Evolutionary conservation across 2,888 invertebrate species (phyloP).

Genomic region (Sphinx pinastri): DNA sequence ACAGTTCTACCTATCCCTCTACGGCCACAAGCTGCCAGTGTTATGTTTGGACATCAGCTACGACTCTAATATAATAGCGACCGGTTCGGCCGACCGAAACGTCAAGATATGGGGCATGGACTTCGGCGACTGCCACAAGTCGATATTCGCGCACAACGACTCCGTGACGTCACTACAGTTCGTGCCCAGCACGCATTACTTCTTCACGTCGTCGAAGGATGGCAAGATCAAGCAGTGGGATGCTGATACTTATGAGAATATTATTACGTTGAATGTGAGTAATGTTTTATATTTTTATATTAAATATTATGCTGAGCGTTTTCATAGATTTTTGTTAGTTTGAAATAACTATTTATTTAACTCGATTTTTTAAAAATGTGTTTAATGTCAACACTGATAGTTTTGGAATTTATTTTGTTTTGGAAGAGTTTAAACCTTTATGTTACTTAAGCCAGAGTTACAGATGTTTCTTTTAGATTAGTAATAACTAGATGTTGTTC

Average conservation of each 20-base stretch:
- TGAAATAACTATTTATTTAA: too few relatives aligned
- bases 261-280: slow-evolving; percentile 92
- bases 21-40: slow-evolving; percentile 98
- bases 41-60: slow-evolving; percentile 96
- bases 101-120: slow-evolving; percentile 99
- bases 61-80: slow-evolving; percentile 93
- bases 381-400: too few relatives aligned
- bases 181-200: slow-evolving; percentile 94
- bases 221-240: slow-evolving; percentile 99
- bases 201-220: slow-evolving; percentile 97
- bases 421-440: too few relatives aligned
- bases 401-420: too few relatives aligned
- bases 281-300: not conserved
- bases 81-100: slow-evolving; percentile 97
- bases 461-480: too few relatives aligned
- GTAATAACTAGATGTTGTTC: too few relatives aligned
- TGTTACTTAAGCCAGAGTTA: too few relatives aligned
- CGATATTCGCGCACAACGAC: slow-evolving; percentile 98
- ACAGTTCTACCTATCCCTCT: slow-evolving; percentile 95
- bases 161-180: slow-evolving; percentile 95
- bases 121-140: slow-evolving; percentile 98
- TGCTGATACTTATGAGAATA: slow-evolving; percentile 94
- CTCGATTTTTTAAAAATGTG: too few relatives aligned
- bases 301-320: too few relatives aligned
- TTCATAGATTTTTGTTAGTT: too few relatives aligned